These are phyloP conservation scores for Nettapus auritus DNA, from an alignment of 2,113 vertebrate genomes.

Conservation along the genomic window DNA sequence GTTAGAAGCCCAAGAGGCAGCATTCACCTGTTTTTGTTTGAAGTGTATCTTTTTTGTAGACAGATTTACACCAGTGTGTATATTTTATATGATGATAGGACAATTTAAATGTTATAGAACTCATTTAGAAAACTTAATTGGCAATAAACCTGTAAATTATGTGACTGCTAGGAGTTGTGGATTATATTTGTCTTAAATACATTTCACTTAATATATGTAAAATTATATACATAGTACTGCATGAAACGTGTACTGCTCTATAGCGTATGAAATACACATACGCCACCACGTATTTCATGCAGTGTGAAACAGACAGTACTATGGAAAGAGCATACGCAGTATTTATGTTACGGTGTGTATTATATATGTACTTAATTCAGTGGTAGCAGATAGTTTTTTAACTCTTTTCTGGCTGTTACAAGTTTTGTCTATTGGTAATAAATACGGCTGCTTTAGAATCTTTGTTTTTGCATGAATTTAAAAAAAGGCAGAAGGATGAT, in stretches of 20 bases:
- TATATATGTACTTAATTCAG: background rate
- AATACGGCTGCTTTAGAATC: conserved; percentile 21
- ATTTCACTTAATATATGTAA: background rate
- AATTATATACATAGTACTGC: background rate
- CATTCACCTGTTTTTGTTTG: background rate
- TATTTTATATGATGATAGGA: background rate
- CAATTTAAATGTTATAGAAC: background rate
- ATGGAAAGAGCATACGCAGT: background rate
- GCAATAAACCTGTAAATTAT: background rate
- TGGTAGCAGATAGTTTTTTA: conserved; percentile 17
- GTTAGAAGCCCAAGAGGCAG: background rate
- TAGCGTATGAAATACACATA: background rate
- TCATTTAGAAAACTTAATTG: background rate
- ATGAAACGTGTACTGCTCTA: background rate
- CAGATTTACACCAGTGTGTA: accelerated
- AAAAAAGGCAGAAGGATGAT: conserved; percentile 42
- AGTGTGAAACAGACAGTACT: background rate
- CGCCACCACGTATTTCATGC: background rate
- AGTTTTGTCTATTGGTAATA: conserved; percentile 15
- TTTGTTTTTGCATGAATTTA: conserved; percentile 13
- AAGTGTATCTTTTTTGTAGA: background rate
- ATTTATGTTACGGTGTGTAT: background rate
- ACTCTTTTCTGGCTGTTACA: background rate
- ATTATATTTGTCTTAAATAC: background rate
- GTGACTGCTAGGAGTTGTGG: background rate